Conservation (phyloP, 2,888 invertebrate species). For the Achlya flavicornis region DNA sequence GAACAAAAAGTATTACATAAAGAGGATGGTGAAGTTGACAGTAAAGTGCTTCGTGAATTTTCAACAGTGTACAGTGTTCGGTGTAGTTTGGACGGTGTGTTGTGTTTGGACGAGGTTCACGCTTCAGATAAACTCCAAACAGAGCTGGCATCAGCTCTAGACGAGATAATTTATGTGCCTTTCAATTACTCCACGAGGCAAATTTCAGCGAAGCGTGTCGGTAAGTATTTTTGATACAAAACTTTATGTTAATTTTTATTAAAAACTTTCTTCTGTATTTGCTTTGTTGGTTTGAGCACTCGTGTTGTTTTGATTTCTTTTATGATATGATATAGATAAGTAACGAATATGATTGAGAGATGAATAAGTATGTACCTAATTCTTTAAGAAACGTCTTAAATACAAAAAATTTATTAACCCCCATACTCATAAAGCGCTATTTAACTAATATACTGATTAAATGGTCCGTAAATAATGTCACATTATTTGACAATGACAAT, state of each 20-base stretch:
- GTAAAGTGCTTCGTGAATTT: conserved; percentile 61
- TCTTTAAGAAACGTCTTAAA: too few species aligned
- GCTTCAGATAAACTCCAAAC: conserved; percentile 78
- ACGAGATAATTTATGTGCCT: conserved; percentile 86
- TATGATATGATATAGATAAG: too few species aligned
- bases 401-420: too few species aligned
- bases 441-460: too few species aligned
- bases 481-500: too few species aligned
- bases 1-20: conserved; percentile 61
- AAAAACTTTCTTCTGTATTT: background rate
- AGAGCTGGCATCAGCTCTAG: conserved; percentile 73
- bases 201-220: conserved; percentile 74
- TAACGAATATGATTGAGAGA: too few species aligned
- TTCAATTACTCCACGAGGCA: conserved; percentile 85
- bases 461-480: too few species aligned
- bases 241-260: background rate
- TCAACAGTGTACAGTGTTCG: conserved; percentile 72
- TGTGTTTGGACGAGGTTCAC: conserved; percentile 85
- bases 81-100: conserved; percentile 70
- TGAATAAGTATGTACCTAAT: too few species aligned
- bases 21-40: conserved; percentile 48
- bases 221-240: conserved; percentile 53
- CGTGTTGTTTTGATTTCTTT: too few species aligned
- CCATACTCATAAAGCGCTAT: too few species aligned
- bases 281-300: background rate